These are phyloP conservation scores for Neopipo cinnamomea DNA, from an alignment of 2,113 vertebrate genomes.

Conservation along the genomic window DNA sequence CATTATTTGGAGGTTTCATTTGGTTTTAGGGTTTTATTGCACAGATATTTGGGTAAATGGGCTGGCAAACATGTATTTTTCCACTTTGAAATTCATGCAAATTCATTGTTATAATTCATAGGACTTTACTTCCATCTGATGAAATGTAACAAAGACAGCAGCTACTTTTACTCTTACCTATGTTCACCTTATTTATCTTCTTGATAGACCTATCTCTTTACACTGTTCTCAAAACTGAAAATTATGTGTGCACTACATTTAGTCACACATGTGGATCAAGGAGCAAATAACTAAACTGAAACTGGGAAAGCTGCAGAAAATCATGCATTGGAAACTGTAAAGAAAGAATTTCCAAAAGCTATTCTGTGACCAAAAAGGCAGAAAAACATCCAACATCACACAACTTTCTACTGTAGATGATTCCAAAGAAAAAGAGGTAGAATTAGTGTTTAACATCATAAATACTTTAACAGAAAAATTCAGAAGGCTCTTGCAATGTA, in stretches of 20 bases:
- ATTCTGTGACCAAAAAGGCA: not conserved
- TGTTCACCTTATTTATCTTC: not conserved
- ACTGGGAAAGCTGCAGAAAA: not conserved
- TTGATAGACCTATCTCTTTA: not conserved
- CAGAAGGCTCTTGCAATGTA: not conserved
- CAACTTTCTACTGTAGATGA: not conserved
- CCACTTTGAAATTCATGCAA: not conserved
- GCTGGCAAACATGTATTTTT: not conserved
- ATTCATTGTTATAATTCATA: not conserved
- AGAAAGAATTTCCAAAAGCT: not conserved
- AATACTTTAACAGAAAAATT: not conserved
- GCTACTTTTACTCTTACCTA: not conserved
- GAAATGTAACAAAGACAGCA: not conserved
- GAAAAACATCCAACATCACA: not conserved
- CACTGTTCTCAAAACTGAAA: not conserved
- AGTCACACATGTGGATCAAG: not conserved
- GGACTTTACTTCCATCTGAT: not conserved
- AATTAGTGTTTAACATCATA: not conserved
- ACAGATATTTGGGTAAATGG: not conserved
- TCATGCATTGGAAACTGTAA: not conserved
- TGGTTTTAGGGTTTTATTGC: fast-evolving
- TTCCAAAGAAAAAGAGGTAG: not conserved
- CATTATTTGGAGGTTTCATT: not conserved
- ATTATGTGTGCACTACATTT: not conserved
- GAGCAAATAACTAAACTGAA: not conserved